A percentile compares a stretch with the other conserved stretches of the same genome.
Evolutionary conservation across 2,888 invertebrate genomes (phyloP).

Genomic region (Epinotia nisella): DNA sequence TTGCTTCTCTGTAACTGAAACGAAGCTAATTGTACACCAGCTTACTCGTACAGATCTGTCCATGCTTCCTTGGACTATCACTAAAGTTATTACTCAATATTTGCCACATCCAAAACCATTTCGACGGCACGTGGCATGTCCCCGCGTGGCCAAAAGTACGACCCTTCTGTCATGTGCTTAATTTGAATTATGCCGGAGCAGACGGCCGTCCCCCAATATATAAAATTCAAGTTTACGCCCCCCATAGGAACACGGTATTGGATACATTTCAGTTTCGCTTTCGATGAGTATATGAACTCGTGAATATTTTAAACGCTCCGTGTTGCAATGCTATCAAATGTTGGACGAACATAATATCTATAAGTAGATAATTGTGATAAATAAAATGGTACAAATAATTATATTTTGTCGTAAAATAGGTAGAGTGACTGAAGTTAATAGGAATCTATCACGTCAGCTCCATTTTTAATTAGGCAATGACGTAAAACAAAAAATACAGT

Average conservation of each 20-base stretch:
- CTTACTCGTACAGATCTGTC: no score
- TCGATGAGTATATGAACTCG: conserved; percentile 56
- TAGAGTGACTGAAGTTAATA: neutral
- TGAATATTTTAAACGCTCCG: conserved; percentile 43
- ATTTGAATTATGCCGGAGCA: conserved; percentile 79
- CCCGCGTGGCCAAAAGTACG: conserved; percentile 42
- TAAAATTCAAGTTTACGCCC: conserved; percentile 68
- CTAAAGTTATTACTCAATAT: conserved; percentile 7
- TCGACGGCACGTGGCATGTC: conserved; percentile 31
- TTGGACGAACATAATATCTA: neutral
- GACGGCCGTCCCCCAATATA: conserved; percentile 66
- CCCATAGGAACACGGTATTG: conserved; percentile 56
- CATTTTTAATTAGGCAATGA: neutral
- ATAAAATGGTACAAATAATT: neutral
- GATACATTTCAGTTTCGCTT: conserved; percentile 58
- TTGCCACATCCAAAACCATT: conserved; percentile 33
- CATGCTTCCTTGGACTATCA: neutral
- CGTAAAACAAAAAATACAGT: no score
- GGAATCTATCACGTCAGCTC: neutral
- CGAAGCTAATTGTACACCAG: no score
- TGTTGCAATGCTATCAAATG: conserved; percentile 23
- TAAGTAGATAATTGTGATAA: neutral
- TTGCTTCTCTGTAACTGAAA: no score
- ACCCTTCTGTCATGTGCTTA: conserved; percentile 77
- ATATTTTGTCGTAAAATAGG: neutral